phyloP scores from a whole-genome alignment of 2,797 vertebrate species.

The Enteromius trimaculatus region DNA sequence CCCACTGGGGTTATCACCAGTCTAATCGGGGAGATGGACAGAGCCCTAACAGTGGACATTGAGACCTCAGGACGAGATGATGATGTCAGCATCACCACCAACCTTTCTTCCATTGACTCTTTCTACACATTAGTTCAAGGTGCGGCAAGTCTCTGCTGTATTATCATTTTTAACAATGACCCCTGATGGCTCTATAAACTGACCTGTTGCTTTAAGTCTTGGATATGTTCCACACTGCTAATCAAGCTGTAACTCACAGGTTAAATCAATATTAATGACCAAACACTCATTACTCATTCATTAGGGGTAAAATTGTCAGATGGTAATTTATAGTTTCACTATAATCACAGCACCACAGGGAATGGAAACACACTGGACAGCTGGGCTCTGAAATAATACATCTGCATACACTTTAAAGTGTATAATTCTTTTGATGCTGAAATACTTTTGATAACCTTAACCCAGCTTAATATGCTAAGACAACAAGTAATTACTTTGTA shows the following conservation, averaged over 20 bases:
- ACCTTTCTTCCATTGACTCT: constrained; percentile 94
- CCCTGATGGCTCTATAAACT: constrained; percentile 8
- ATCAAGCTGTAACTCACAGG: constrained; percentile 49
- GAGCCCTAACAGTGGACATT: constrained; percentile 93
- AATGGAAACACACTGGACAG: constrained; percentile 37
- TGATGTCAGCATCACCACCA: constrained; percentile 97
- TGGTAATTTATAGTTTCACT: constrained; percentile 53
- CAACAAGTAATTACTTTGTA: constrained; percentile 3
- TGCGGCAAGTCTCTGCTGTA: constrained; percentile 63
- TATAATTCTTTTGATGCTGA: not conserved
- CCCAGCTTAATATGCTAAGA: constrained; percentile 16
- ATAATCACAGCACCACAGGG: constrained; percentile 40
- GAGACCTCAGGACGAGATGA: constrained; percentile 95
- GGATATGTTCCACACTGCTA: constrained; percentile 43
- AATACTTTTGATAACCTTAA: not conserved
- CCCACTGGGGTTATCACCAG: constrained; percentile 96
- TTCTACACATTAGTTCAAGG: constrained; percentile 98
- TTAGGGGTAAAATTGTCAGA: constrained; percentile 50
- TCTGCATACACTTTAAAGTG: constrained; percentile 22
- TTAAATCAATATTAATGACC: constrained; percentile 59
- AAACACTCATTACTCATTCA: constrained; percentile 53
- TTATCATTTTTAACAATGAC: constrained; percentile 30
- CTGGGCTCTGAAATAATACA: constrained; percentile 28
- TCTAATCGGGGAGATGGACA: constrained; percentile 96
- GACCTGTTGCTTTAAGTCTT: constrained; percentile 37